A percentile compares a stretch with the other conserved stretches of the same genome.
Evolutionary conservation across 2,113 vertebrate genomes (phyloP).

Genomic region (Myrmecophaga tridactyla): DNA sequence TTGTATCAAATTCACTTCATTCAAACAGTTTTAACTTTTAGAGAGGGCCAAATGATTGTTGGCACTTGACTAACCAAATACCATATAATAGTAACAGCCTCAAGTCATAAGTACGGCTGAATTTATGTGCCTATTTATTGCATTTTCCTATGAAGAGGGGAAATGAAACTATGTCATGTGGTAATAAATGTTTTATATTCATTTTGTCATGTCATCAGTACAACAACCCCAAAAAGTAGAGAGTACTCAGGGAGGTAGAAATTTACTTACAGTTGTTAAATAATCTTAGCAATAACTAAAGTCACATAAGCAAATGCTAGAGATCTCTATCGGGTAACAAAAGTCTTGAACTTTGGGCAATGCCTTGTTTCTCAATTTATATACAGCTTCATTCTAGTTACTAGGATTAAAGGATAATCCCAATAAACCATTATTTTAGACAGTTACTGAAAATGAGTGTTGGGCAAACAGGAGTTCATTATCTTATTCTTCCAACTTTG

Average conservation of each 20-base stretch:
- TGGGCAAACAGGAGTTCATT: background rate
- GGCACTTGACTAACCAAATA: background rate
- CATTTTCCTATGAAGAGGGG: background rate
- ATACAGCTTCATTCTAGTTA: background rate
- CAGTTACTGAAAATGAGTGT: background rate
- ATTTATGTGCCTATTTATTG: background rate
- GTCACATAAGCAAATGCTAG: background rate
- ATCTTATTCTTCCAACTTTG: background rate
- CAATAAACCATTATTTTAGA: too few relatives aligned
- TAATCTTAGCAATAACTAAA: background rate
- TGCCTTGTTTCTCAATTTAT: background rate
- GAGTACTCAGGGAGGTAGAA: background rate
- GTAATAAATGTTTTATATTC: background rate
- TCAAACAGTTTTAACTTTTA: constrained; percentile 25
- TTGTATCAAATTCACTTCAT: background rate
- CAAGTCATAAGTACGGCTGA: background rate
- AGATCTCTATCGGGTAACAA: background rate
- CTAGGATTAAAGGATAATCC: background rate
- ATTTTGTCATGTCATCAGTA: constrained; percentile 3
- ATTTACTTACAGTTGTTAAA: background rate
- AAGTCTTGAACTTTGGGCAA: background rate
- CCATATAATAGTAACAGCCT: background rate
- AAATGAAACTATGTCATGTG: background rate
- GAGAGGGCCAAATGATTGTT: background rate
- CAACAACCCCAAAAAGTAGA: background rate